Percentiles rank a stretch among this genome's conserved stretches.
Evolutionary conservation across 2,113 vertebrate species (phyloP).

Genomic region (Trogon melanurus): DNA sequence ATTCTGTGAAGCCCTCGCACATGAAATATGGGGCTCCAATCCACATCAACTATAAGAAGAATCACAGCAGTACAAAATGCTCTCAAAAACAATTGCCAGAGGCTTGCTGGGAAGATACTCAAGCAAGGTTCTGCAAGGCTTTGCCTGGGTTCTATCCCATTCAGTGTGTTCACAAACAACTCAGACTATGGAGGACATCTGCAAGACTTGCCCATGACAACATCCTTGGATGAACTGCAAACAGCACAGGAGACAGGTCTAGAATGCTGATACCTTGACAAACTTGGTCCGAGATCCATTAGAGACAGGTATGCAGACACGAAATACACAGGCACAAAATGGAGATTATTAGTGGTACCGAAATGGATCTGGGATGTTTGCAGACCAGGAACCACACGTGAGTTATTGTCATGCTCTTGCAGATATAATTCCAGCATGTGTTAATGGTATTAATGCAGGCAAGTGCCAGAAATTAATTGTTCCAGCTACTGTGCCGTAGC

Average conservation of each 20-base stretch:
- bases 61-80: neutral
- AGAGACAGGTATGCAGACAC: neutral
- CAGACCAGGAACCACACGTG: neutral
- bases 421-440: neutral
- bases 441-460: neutral
- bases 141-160: neutral
- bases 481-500: neutral
- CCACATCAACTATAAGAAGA: neutral
- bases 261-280: neutral
- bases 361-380: neutral
- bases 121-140: neutral
- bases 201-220: neutral
- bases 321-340: neutral
- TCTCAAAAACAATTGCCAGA: neutral
- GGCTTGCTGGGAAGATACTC: neutral
- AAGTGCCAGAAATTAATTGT: neutral
- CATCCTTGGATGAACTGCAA: neutral
- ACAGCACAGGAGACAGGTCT: neutral
- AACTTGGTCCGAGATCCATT: neutral
- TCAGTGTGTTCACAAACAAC: neutral
- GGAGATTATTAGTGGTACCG: neutral
- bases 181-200: neutral
- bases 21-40: neutral
- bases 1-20: neutral
- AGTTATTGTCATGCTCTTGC: neutral